Base-by-base conservation (phyloP, 2,797 vertebrate species). In the Gymnopithys bicolor region DNA sequence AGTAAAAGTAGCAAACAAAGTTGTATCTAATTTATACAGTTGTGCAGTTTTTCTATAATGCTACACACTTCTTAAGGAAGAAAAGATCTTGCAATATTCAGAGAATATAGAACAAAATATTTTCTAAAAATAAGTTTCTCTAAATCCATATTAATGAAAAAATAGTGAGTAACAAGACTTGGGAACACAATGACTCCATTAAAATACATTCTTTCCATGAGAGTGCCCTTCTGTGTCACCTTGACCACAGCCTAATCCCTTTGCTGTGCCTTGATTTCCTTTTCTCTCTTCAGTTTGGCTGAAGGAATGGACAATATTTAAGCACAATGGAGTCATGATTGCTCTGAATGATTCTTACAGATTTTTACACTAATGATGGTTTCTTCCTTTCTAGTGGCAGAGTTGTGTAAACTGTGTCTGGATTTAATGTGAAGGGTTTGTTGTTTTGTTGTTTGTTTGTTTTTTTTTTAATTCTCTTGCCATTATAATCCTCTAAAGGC, bases 321-420 rank as follows among this genome's bases (percentile, higher is more conserved):
- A 64, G 7, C 7, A 51, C 39, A 55, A 51, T 0, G 0, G 9
- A 2, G 2, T 64, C 35, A 7, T 37, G 37, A 32, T 41, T 2
- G 1, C 8, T 64, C 24, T 39, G 24, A 68, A 10, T 8, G 1
- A 56, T 66, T 60, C 39, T 80, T 33, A n/a, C 8, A 10, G 8
- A 32, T 83, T 83, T 78, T 69, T 55, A 16, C 23, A 41, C 6
- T 60, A 81, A 62, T 11, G 30, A 7, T 28, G 7, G 21, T 76
- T 82, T 81, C 12, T 79, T 70, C 9, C 19, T 69, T 87, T 76
- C 25, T 49, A 32, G 19, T 12, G 37, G 25, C 15, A 67, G 11
- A 71, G 63, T 32, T 39, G 2, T 25, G 4, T 74, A 37, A 81
- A 30, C 13, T 45, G 23, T 19, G 18, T 32, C 60, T 63, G 30